Conservation (phyloP, 2,113 vertebrate genomes). For the Leucopsar rothschildi region DNA sequence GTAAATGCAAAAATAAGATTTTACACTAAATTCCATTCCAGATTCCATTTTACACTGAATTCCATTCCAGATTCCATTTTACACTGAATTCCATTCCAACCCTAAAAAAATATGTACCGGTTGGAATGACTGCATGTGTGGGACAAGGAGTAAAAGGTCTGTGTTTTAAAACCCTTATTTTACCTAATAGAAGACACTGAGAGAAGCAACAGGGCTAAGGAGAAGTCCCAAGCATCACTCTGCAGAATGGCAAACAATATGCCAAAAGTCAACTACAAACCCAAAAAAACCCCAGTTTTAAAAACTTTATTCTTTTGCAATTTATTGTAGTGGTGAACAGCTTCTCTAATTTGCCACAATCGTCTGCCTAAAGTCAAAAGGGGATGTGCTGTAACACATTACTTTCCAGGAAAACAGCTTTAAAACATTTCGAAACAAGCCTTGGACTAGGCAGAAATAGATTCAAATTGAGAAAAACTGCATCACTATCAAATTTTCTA, state of each 20-base stretch:
- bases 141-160: neutral
- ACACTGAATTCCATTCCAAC: neutral
- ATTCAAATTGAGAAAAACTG: neutral
- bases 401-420: conserved; percentile 13
- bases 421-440: neutral
- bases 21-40: neutral
- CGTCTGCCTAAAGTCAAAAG: neutral
- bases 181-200: neutral
- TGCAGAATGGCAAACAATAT: neutral
- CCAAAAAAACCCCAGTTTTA: neutral
- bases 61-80: neutral
- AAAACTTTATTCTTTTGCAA: neutral
- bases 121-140: neutral
- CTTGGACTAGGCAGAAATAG: neutral
- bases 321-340: neutral
- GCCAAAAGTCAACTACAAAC: neutral
- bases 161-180: neutral
- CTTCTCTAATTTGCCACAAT: neutral
- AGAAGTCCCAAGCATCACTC: neutral
- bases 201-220: neutral
- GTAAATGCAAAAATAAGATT: neutral
- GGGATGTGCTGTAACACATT: neutral
- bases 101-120: neutral
- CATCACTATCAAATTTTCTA: neutral
- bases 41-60: neutral